Conservation (phyloP, 2,113 vertebrate genomes). For the Morone chrysops region DNA sequence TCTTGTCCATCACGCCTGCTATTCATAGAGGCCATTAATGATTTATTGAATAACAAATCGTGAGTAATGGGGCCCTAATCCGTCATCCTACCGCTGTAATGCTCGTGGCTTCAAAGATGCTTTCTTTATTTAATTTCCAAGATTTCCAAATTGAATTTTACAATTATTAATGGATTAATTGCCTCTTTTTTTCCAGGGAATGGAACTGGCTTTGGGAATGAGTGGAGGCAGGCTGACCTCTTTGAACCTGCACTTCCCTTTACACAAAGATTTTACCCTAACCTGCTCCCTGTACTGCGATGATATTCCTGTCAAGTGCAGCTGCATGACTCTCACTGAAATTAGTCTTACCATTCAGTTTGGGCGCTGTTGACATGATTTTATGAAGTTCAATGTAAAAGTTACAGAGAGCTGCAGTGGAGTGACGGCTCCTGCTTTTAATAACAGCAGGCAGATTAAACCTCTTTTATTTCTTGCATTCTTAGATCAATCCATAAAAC, state of each 20-base stretch:
- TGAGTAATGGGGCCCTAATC: constrained; percentile 82
- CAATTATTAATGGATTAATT: constrained; percentile 71
- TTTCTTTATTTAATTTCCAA: constrained; percentile 70
- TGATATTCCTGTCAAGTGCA: constrained; percentile 11
- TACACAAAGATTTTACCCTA: background rate
- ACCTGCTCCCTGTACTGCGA: background rate
- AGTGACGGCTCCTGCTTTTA: constrained; percentile 59
- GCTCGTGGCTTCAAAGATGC: constrained; percentile 56
- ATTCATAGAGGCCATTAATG: constrained; percentile 85
- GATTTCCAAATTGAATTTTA: constrained; percentile 79
- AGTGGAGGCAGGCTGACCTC: constrained; percentile 32
- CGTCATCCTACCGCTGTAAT: constrained; percentile 70
- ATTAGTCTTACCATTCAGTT: constrained; percentile 10
- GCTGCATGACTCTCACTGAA: constrained; percentile 18
- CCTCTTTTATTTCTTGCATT: constrained; percentile 77
- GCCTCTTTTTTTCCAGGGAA: constrained; percentile 47
- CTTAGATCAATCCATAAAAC: constrained; percentile 79
- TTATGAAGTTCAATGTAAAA: constrained; percentile 2
- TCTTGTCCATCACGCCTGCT: constrained; percentile 77
- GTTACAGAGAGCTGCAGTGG: constrained; percentile 32
- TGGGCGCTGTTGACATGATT: background rate
- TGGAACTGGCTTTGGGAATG: constrained; percentile 5
- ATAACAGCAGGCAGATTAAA: constrained; percentile 75
- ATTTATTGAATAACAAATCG: constrained; percentile 86
- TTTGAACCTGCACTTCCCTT: constrained; percentile 5